Base-by-base conservation (phyloP, 2,797 vertebrate species). In the Gephyroberyx darwinii region DNA sequence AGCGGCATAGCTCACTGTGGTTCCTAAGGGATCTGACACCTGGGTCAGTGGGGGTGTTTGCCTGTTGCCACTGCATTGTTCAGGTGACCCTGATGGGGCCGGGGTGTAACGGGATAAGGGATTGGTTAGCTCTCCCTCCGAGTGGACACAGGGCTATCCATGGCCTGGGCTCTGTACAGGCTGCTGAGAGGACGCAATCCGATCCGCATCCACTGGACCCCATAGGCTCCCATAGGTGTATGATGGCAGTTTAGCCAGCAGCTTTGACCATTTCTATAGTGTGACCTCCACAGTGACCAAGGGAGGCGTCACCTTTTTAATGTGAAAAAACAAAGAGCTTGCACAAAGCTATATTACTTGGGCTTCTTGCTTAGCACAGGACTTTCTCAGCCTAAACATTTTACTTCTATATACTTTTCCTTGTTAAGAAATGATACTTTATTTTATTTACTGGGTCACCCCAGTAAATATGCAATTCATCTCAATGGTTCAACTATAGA, bases 131-230 rank as follows among this genome's bases (percentile, higher is more conserved):
- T 88, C 90, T 92, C 90, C 86, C 92, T 92, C 86, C 81, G 90
- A 91, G 90, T 91, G 89, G 89, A 92, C 83, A 77, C 82, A 68
- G 56, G 79, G 85, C 83, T 87, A 91, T 91, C 90, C 91, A 91
- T 91, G 84, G 83, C 90, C 86, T 37, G 59, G 67, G 37, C 67
- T 85, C 77, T 75, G 62, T 71, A 43, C 82, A 75, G 71, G 69
- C 86, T 80, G 92, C 86, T 84, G 87, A 93, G 88, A 90, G 93
- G 86, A 87, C 89, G 93, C 88, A 93, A 94, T 87, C 80, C 75
- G 91, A 94, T 92, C 91, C 70, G 37, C 77, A 68, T 83, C 79
- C 71, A 76, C 84, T 86, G 90, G 89, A 91, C 86, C 77, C 86
- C 26, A 26, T 75, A 76, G 80, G 80, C 88, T 89, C 82, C 68